A percentile compares a stretch with the other conserved stretches of the same genome.
Evolutionary conservation across 2,113 vertebrate genomes (phyloP).

Genomic region (Dasypus novemcinctus): DNA sequence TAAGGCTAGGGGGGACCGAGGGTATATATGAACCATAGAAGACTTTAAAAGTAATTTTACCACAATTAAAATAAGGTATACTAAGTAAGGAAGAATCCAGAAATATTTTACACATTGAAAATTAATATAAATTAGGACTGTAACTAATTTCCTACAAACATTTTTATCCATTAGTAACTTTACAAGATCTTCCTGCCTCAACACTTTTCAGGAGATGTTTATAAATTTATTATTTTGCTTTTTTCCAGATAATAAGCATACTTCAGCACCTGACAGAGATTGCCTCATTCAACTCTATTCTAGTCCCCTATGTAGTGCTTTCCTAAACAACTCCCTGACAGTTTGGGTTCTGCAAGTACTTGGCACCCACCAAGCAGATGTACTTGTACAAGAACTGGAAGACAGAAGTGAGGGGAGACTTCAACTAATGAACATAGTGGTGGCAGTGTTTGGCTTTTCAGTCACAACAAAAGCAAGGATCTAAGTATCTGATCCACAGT

Average conservation of each 20-base stretch:
- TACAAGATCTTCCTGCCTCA: not conserved
- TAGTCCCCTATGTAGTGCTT: not conserved
- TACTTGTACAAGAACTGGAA: not conserved
- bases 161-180: not conserved
- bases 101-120: not conserved
- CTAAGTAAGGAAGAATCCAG: not conserved
- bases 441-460: not conserved
- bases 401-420: not conserved
- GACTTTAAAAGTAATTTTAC: not conserved
- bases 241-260: not conserved
- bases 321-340: not conserved
- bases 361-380: not conserved
- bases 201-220: not conserved
- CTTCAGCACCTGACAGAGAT: not conserved
- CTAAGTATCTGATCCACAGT: not conserved
- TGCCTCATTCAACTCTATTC: not conserved
- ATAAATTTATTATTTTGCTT: slow-evolving; percentile 36
- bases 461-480: not conserved
- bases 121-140: not conserved
- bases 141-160: not conserved
- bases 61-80: not conserved
- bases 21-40: not conserved
- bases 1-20: not conserved
- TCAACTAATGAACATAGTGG: not conserved
- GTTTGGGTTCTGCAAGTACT: not conserved